Evolutionary conservation across 2,797 vertebrate genomes (phyloP).

Genomic region (Cossypha niveicapilla): DNA sequence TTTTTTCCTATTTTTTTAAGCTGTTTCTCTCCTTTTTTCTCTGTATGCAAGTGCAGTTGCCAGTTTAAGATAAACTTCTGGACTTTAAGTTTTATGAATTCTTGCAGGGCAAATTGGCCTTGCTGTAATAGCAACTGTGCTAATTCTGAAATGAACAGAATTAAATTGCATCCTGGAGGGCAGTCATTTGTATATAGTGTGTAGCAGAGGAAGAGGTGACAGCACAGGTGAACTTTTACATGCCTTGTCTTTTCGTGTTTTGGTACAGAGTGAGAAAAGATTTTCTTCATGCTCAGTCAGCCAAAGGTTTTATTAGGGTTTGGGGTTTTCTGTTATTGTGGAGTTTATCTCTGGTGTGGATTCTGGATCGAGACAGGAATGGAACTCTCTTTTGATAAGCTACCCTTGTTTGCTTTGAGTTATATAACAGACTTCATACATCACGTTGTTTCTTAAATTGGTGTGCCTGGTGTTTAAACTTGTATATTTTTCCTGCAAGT

Average conservation of each 20-base stretch:
- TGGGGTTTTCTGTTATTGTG: neutral
- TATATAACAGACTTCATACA: neutral
- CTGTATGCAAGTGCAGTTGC: neutral
- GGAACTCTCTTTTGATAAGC: conserved; percentile 3
- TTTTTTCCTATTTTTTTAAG: neutral
- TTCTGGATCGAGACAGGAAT: conserved; percentile 36
- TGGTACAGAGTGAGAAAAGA: conserved; percentile 5
- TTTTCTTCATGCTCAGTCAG: neutral
- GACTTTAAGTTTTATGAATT: conserved; percentile 46
- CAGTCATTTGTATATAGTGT: conserved; percentile 39
- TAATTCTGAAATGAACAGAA: conserved; percentile 69
- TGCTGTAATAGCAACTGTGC: conserved; percentile 30
- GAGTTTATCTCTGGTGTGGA: neutral
- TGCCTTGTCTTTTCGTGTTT: conserved; percentile 34
- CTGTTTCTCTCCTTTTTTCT: neutral
- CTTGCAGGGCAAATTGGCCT: conserved; percentile 65
- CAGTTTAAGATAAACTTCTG: conserved; percentile 23
- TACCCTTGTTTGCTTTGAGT: neutral
- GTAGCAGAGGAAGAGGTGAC: neutral
- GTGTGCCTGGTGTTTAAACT: neutral
- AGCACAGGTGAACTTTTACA: conserved; percentile 50
- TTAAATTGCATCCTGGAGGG: conserved; percentile 50
- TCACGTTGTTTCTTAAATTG: neutral
- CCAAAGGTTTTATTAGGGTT: neutral
- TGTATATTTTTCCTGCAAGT: neutral